These are phyloP conservation scores for Ferrisia virgata DNA, from an alignment of 2,888 invertebrate genomes.

Conservation along the genomic window DNA sequence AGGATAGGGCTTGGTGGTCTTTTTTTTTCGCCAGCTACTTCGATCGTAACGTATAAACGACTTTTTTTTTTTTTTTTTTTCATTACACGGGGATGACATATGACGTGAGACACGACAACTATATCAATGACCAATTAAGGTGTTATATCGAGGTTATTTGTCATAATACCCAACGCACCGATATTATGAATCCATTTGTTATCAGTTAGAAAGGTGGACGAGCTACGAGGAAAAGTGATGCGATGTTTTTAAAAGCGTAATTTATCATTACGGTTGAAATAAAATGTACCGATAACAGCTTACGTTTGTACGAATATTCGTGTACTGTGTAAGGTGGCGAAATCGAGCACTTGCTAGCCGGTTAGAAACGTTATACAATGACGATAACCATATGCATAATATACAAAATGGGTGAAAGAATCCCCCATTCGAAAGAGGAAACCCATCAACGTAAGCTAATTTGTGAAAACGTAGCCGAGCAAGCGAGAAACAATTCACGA, in stretches of 20 bases:
- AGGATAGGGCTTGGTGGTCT: background rate
- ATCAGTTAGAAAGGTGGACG: background rate
- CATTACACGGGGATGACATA: background rate
- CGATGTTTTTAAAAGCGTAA: background rate
- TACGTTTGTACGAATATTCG: no score
- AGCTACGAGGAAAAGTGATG: background rate
- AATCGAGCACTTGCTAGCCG: background rate
- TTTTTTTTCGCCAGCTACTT: background rate
- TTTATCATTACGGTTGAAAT: background rate
- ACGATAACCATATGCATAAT: background rate
- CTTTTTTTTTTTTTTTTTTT: background rate
- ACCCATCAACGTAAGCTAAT: background rate
- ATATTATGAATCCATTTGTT: background rate
- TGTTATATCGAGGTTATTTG: slow-evolving; percentile 2
- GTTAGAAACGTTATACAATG: background rate
- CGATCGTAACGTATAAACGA: background rate
- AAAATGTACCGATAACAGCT: background rate
- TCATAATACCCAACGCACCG: background rate
- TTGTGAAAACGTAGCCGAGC: background rate
- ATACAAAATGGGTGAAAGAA: background rate
- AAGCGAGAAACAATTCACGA: no score
- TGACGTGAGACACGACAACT: background rate
- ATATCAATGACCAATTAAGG: background rate
- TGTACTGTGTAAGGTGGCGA: background rate
- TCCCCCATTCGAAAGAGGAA: background rate